Base-by-base conservation (phyloP, 2,113 vertebrate species). In the Atrichornis clamosus region DNA sequence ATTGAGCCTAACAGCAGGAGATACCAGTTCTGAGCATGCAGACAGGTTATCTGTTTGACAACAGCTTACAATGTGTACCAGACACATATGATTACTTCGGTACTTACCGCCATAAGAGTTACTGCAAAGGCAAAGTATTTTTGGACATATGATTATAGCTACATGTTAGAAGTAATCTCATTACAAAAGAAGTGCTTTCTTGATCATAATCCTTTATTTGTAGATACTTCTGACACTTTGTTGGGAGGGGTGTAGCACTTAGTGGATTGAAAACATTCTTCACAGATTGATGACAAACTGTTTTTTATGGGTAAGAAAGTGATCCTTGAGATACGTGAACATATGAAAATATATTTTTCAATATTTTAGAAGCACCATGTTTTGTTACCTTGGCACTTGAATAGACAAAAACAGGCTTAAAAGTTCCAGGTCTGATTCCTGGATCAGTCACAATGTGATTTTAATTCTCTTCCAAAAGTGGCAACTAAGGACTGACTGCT, bases 21-120 rank as follows among this genome's bases (percentile, higher is more conserved):
- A 84, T 35, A n/a, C n/a, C 82, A 62, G 64, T 62, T 96, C 74
- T 93, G 88, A 95, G 64, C 89, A 84, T 10, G 44, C 3, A 95
- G 91, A 89, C 62, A 92, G 35, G 39, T 94, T 94, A 88, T 84
- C 93, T 95, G 84, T 93, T 96, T 96, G 91, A 95, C 86, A 96
- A 94, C 95, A 96, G 53, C 72, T 92, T 84, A 81, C 69, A 88
- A 82, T 50, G 28, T 5, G 5, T 35, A 94, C 58, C 72, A 92
- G 75, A 87, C 89, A 94, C 47, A 92, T 94, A 96, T 97, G 89
- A 93, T 79, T 89, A 75, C 62, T 92, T 86, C 79, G 56, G 37
- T 68, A 68, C 56, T 84, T 81, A 64, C 52, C 87, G 73, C 93
- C 79, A 22, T 42, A 75, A 89, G 78, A 89, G 79, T 78, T 89